A percentile compares a stretch with the other conserved stretches of the same genome.
Evolutionary conservation across 2,113 vertebrate genomes (phyloP).

Genomic region (Phylloscopus trochilus): DNA sequence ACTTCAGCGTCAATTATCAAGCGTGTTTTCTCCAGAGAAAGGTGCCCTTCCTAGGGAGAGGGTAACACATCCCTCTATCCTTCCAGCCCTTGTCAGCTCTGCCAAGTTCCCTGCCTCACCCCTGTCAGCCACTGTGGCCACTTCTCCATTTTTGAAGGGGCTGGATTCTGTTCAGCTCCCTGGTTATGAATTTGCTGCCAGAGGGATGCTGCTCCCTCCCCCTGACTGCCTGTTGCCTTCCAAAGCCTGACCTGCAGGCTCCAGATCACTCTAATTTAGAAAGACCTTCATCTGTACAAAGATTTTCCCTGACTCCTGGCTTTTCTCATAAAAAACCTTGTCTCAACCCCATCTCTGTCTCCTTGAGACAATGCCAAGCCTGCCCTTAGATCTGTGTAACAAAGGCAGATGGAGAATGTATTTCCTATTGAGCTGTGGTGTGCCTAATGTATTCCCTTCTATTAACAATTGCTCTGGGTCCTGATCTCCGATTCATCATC

Average conservation of each 20-base stretch:
- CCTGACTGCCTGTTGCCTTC: fast-evolving
- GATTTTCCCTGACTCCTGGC: neutral
- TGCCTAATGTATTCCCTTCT: slow-evolving; percentile 23
- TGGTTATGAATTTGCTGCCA: neutral
- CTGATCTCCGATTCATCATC: slow-evolving; percentile 1
- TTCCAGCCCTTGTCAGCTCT: neutral
- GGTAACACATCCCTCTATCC: neutral
- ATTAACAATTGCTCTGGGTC: neutral
- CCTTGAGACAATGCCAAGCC: neutral
- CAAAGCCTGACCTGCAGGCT: neutral
- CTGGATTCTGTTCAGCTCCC: neutral
- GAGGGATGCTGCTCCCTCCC: neutral
- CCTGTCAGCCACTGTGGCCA: neutral
- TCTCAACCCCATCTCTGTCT: neutral
- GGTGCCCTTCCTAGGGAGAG: neutral
- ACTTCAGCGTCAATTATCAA: neutral
- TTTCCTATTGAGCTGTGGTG: neutral
- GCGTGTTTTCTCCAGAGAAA: neutral
- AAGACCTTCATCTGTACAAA: neutral
- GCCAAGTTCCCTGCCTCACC: neutral
- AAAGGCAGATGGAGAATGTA: neutral
- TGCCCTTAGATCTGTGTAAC: slow-evolving; percentile 17
- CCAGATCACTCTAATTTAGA: neutral
- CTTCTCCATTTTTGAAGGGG: neutral
- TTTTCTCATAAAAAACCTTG: neutral